These are phyloP conservation scores for Catostylus mosaicus DNA, from an alignment of 30 jellyfish, hydroid and myxozoan species.

Conservation along the genomic window DNA sequence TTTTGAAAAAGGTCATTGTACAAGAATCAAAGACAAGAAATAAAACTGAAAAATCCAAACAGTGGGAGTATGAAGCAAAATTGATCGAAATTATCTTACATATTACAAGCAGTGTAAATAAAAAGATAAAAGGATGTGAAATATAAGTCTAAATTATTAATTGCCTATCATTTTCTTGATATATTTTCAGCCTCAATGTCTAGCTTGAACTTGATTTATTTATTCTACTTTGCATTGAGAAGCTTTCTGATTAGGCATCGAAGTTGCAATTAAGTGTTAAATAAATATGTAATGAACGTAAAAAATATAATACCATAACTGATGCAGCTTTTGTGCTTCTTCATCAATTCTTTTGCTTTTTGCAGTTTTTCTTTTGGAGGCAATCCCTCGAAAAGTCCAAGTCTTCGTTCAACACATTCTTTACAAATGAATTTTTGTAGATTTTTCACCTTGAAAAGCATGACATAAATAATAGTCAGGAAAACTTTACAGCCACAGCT, in stretches of 20 bases:
- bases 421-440: conserved; percentile 74
- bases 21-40: not conserved
- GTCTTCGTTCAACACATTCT: conserved; percentile 82
- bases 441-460: conserved; percentile 44
- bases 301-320: conserved; percentile 65
- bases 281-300: not conserved
- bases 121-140: too few species aligned
- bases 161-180: too few species aligned
- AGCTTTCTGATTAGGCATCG: not conserved
- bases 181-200: too few species aligned
- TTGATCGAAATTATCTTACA: not conserved
- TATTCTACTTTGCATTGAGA: too few species aligned
- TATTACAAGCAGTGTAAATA: not conserved
- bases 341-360: conserved; percentile 77
- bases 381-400: conserved; percentile 69
- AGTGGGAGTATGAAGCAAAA: not conserved
- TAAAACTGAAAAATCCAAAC: too few species aligned
- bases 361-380: conserved; percentile 70
- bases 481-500: too few species aligned
- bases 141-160: too few species aligned
- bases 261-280: not conserved
- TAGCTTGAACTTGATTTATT: too few species aligned
- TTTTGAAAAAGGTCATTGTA: not conserved
- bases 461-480: too few species aligned
- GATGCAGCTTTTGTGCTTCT: conserved; percentile 77